phyloP scores from a whole-genome alignment of 2,113 vertebrate species.

The Thinocorus orbignyianus region DNA sequence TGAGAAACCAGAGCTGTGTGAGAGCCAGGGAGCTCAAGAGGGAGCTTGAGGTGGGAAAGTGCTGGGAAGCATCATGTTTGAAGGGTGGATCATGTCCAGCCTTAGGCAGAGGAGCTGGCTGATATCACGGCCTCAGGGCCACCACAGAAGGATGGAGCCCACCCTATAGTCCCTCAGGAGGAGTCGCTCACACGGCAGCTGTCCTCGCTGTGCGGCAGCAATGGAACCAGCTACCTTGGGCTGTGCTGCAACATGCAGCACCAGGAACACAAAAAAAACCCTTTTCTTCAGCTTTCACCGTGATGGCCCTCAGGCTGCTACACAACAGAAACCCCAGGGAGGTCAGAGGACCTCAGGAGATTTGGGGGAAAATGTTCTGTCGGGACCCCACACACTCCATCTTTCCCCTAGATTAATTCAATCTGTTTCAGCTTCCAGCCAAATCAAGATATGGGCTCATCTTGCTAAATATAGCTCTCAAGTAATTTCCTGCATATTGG shows the following conservation, averaged over 20 bases:
- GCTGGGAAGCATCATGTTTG: fast-evolving
- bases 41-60: neutral
- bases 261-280: neutral
- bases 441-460: slow-evolving; percentile 62
- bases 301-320: neutral
- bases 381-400: neutral
- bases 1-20: neutral
- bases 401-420: slow-evolving; percentile 49
- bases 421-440: slow-evolving; percentile 55
- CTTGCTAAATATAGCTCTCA: slow-evolving; percentile 51
- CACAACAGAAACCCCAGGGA: neutral
- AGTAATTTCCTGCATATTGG: slow-evolving; percentile 57
- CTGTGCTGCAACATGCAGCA: neutral
- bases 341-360: neutral
- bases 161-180: neutral
- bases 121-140: neutral
- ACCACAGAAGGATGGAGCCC: neutral
- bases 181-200: fast-evolving
- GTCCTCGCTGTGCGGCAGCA: fast-evolving
- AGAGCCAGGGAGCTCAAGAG: neutral
- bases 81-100: neutral
- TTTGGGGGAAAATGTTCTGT: neutral
- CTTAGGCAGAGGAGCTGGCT: neutral
- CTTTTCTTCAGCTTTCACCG: neutral
- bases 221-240: neutral